Base-by-base conservation (phyloP, 2,797 vertebrate genomes). In the Glyptemys insculpta region DNA sequence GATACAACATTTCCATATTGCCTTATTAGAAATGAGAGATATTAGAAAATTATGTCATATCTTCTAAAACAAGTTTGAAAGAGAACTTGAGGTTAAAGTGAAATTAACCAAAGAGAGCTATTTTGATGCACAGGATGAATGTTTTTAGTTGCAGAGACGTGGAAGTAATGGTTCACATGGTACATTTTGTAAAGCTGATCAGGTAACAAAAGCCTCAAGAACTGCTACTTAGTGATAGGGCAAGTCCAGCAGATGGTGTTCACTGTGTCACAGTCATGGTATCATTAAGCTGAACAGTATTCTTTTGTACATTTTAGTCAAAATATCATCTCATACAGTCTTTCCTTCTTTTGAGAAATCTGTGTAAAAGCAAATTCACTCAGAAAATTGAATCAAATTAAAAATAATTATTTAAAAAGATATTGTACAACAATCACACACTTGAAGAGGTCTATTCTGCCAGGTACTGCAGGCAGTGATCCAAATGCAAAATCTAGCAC, bases 241-340 rank as follows among this genome's bases (percentile, higher is more conserved):
- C n/a, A 84, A 27, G 47, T 44, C n/a, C 56, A 23, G 47, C 31
- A 65, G 72, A 14, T 76, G 72, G 41, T 56, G 53, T 21, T 76
- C 7, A 23, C 7, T n/a, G 31, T 44, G 41, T 62, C 41, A 12
- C n/a, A 74, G 47, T 65, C 34, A 18, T 65, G 16, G 34, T 19
- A 65, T 65, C 16, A n/a, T n/a, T 65, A 85, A 95, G 90, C 18
- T 50, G 81, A 96, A 94, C 44, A 27, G 41, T 27, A 74, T 74
- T 83, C 49, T 92, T 96, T 90, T 89, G 85, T 52, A 90, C 59
- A 53, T 91, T 96, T 94, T 88, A 95, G 59, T 95, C 89, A 95
- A 90, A 53, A 49, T 54, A 21, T 82, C 47, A 49, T 49, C 93
- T 54, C 53, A 10, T n/a, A 27, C 21, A 74, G 37, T 29, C n/a